Evolutionary conservation across 2,113 vertebrate genomes (phyloP).

Genomic region (Alces alces): DNA sequence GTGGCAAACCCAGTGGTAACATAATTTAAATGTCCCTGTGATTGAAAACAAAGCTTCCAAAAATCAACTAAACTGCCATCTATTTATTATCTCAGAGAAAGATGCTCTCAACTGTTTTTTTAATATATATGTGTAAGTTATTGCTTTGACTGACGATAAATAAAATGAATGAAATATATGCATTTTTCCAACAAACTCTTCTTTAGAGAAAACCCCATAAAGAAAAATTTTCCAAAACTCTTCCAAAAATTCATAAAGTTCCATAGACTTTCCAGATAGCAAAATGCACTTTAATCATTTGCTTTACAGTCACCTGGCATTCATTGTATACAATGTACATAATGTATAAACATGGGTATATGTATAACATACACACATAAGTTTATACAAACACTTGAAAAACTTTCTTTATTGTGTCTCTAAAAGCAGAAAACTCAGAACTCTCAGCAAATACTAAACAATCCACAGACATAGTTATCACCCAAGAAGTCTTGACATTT

Average conservation of each 20-base stretch:
- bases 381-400: slow-evolving; percentile 42
- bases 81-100: neutral
- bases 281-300: slow-evolving; percentile 41
- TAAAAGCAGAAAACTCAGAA: slow-evolving; percentile 40
- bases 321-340: slow-evolving; percentile 7
- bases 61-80: neutral
- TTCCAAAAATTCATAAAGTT: slow-evolving; percentile 36
- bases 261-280: slow-evolving; percentile 35
- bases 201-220: slow-evolving; percentile 31
- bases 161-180: neutral
- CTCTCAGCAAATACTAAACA: slow-evolving; percentile 16
- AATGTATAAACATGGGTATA: slow-evolving; percentile 25
- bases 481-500: neutral
- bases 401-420: neutral
- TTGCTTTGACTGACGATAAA: slow-evolving; percentile 17
- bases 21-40: slow-evolving; percentile 7
- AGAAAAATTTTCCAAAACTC: slow-evolving; percentile 23
- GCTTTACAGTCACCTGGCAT: slow-evolving; percentile 52
- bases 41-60: slow-evolving; percentile 11
- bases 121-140: neutral
- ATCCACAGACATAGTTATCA: neutral
- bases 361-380: slow-evolving; percentile 2
- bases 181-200: slow-evolving; percentile 35
- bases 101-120: neutral
- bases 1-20: neutral